Conservation (phyloP, 2,113 vertebrate species). For the Fulica atra region DNA sequence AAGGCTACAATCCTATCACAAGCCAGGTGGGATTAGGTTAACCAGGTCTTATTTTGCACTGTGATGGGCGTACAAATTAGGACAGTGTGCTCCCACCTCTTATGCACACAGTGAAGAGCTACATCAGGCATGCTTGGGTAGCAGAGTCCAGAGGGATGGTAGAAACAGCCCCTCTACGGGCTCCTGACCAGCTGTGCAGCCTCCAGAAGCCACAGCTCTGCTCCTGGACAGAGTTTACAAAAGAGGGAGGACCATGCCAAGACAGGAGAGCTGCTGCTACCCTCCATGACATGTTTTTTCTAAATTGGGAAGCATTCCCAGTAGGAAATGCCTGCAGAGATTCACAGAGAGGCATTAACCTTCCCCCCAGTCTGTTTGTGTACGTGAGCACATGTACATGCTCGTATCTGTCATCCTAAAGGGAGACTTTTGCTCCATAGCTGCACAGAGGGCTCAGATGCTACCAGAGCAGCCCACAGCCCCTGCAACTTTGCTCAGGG, state of each 20-base stretch:
- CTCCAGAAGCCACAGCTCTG: not conserved
- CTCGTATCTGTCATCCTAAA: not conserved
- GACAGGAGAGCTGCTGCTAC: not conserved
- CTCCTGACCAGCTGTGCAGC: not conserved
- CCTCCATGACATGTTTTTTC: not conserved
- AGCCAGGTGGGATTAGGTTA: not conserved
- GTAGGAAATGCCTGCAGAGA: constrained; percentile 28
- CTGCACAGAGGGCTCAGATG: not conserved
- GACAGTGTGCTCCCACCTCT: not conserved
- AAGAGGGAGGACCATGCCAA: not conserved
- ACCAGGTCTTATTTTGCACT: not conserved
- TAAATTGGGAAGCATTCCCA: not conserved
- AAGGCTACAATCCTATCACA: not conserved
- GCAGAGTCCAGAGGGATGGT: not conserved
- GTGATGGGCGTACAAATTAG: constrained; percentile 1
- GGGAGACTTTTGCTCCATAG: not conserved
- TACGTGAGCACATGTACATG: not conserved
- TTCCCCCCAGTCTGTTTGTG: not conserved
- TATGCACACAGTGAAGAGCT: not conserved
- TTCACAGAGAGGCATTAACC: not conserved
- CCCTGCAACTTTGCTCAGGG: not conserved
- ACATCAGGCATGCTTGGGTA: not conserved
- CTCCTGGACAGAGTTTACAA: not conserved
- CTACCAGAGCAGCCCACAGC: not conserved
- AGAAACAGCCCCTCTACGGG: not conserved